Evolutionary conservation across 2,888 invertebrate species (phyloP), one percentile per base, ranked within the genome.

Genomic region (Leptinotarsa juncta): DNA sequence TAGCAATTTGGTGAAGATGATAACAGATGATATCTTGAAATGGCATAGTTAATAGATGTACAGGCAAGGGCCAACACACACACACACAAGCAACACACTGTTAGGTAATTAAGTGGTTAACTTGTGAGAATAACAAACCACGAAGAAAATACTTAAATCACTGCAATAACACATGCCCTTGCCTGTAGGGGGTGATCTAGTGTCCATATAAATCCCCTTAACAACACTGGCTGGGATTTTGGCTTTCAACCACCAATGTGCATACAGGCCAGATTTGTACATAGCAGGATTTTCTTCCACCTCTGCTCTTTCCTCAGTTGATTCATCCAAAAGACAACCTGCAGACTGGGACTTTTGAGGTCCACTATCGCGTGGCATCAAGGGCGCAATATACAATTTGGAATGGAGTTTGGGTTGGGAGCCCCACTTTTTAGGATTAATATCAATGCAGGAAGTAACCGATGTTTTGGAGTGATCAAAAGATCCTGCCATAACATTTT

Each of bases 241-340:
- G 86, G 94, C 95, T 91, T 96, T 96, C 90, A 96, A 93, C 95
- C 96, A 96, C 96, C 96, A 96, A 89, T 96, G 96, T 79, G 95
- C 96, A 88, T 96, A 96, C 88, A 96, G 90, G 84, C 95, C 95
- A 67, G 95, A 95, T 76, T 93, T 94, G 88, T 93, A 96, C 85
- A 93, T 90, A 71, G 81, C 79, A 32, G 80, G 80, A 87, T 88
- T 71, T 82, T 83, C 82, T 83, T 86, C 77, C 32, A 74, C 77
- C 42, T 70, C 78, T 51, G 55, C 70, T 85, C 78, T 71, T 32
- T 78, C 76, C 7, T 69, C 74, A 66, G 76, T 76, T 4, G 75
- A 53, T 62, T 82, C 80, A 60, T 82, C 81, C 69, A 83, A 71
- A 48, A 83, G 71, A 75, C 82, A 83, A 72, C 83, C 83, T 70